phyloP scores from a whole-genome alignment of 2,797 vertebrate genomes.

The Buceros bicornis region DNA sequence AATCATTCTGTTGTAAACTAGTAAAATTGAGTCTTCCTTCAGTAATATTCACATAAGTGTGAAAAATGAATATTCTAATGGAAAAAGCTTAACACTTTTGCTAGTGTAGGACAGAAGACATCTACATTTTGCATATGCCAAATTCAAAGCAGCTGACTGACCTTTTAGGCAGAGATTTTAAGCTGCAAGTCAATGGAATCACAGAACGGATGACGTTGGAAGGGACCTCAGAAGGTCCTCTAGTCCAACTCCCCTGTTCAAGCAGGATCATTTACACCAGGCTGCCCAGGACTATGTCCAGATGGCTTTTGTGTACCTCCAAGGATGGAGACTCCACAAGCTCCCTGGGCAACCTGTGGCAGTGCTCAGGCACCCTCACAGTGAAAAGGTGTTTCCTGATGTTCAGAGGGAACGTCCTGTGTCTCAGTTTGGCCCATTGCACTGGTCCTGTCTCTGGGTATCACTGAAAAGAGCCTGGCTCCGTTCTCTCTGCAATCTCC shows the following conservation, averaged over 20 bases:
- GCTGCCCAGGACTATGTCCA: not conserved
- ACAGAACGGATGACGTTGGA: not conserved
- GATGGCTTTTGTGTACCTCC: not conserved
- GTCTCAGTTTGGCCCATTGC: not conserved
- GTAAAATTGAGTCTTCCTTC: not conserved
- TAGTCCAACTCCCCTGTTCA: not conserved
- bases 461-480: not conserved
- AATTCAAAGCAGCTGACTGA: not conserved
- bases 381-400: not conserved
- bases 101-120: not conserved
- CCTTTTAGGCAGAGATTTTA: not conserved
- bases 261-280: not conserved
- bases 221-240: not conserved
- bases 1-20: not conserved
- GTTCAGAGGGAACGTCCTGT: not conserved
- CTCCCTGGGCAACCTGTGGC: not conserved
- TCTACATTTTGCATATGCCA: not conserved
- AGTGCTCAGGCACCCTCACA: not conserved
- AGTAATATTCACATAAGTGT: not conserved
- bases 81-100: not conserved
- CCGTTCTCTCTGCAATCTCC: not conserved
- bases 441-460: not conserved
- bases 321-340: not conserved
- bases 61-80: not conserved
- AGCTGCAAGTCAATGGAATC: not conserved